A percentile compares a stretch with the other conserved stretches of the same genome.
phyloP scores from a whole-genome alignment of 2,797 vertebrate genomes.

The Monodelphis domestica region DNA sequence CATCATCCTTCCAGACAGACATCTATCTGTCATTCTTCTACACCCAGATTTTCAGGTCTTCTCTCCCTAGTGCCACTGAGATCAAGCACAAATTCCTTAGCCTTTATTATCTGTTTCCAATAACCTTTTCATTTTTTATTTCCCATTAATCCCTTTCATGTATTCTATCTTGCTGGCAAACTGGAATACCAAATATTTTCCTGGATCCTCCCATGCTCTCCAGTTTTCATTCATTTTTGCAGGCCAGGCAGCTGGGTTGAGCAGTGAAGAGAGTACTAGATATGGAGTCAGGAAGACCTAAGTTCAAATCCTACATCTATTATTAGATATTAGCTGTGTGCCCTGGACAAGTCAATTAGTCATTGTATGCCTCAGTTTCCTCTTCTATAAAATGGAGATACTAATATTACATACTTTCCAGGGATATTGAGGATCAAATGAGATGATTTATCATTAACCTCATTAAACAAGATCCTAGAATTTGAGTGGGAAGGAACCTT shows the following conservation, averaged over 20 bases:
- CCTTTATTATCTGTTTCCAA: neutral
- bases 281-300: neutral
- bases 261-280: neutral
- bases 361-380: neutral
- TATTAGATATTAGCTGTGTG: neutral
- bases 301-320: neutral
- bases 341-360: constrained; percentile 5
- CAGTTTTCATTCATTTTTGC: neutral
- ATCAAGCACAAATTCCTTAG: neutral
- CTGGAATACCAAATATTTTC: neutral
- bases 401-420: neutral
- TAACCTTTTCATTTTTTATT: neutral
- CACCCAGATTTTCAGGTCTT: neutral
- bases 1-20: neutral
- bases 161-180: neutral
- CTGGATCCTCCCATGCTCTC: neutral
- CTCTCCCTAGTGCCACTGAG: neutral
- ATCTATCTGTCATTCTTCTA: neutral
- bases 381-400: constrained; percentile 26
- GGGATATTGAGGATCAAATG: neutral
- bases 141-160: neutral
- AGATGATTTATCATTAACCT: neutral
- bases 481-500: neutral
- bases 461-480: neutral
- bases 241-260: neutral